Conservation (phyloP, 2,888 invertebrate species). For the Athrips mouffetella region DNA sequence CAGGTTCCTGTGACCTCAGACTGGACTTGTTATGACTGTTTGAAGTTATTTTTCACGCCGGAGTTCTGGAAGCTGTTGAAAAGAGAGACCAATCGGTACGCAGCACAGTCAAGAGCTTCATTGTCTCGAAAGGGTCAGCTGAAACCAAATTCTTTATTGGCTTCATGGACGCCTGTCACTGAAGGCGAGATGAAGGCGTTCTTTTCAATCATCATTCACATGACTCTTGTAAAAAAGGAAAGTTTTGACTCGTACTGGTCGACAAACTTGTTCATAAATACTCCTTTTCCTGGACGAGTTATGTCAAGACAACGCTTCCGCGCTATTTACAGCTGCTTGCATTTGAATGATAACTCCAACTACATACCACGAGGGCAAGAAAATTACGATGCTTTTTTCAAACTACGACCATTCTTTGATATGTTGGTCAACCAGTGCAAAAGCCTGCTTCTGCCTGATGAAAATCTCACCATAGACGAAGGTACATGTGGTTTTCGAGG, state of each 20-base stretch:
- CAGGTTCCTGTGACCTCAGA: neutral
- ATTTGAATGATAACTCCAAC: constrained; percentile 24
- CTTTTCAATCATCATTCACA: constrained; percentile 21
- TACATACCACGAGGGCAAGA: constrained; percentile 22
- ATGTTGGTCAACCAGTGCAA: constrained; percentile 22
- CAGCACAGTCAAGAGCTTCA: constrained; percentile 15
- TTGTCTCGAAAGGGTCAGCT: neutral
- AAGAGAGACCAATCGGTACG: neutral
- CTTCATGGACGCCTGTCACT: constrained; percentile 22
- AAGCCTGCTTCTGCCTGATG: constrained; percentile 20
- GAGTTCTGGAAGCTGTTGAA: neutral
- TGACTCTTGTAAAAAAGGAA: constrained; percentile 24
- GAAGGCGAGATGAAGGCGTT: constrained; percentile 17
- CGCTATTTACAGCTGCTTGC: constrained; percentile 27
- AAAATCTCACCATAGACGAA: constrained; percentile 21
- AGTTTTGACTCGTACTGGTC: constrained; percentile 28
- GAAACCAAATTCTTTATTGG: constrained; percentile 8
- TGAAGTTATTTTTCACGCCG: neutral
- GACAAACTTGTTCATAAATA: constrained; percentile 21
- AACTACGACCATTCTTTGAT: constrained; percentile 25
- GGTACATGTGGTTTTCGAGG: constrained; percentile 27
- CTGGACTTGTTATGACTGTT: neutral
- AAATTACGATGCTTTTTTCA: constrained; percentile 23
- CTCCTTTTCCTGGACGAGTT: constrained; percentile 22
- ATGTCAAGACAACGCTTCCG: constrained; percentile 25